Evolutionary conservation across 2,113 vertebrate genomes (phyloP), one percentile per base, ranked within the genome.

Genomic region (Pithys albifrons): DNA sequence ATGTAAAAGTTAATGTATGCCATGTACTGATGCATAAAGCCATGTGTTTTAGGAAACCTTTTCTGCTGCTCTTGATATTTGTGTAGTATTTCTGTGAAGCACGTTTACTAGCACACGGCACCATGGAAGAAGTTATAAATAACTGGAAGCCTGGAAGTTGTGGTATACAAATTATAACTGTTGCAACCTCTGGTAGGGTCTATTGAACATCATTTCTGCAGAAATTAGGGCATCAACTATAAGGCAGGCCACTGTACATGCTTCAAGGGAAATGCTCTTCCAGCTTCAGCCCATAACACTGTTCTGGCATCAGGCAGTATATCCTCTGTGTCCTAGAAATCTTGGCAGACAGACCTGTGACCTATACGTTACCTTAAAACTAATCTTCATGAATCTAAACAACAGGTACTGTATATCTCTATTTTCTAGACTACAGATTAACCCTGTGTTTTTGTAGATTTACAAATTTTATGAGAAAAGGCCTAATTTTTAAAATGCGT

Each of bases 101-200:
- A 31, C 3, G 3, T 46, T 33, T 58, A 6, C 69, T 33, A 46
- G 25, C 9, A 43, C n/a, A 3, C 0, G 1, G 8, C 52, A 23
- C 19, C 2, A 2, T 16, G 25, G 25, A 65, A 88, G 29, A 14
- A 64, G 17, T 49, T 82, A 51, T 12, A 33, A 49, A 61, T 74
- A 48, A 52, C 6, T 4, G 2, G 19, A 78, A 46, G 2, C 5
- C 9, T 78, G 19, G 35, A 83, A 20, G 18, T 39, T 58, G 10
- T 37, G 4, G 7, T 89, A 12, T 72, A 64, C 52, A 81, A 85
- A 18, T 14, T 13, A 1, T 4, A 31, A 14, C 28, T 64, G 4
- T 83, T 59, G 31, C 15, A 10, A 64, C 8, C 37, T 54, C n/a
- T 15, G n/a, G 24, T 46, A 37, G 15, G 12, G 5, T 67, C 18